Base-by-base conservation (phyloP, 2,797 vertebrate genomes). In the Buphagus erythrorhynchus region DNA sequence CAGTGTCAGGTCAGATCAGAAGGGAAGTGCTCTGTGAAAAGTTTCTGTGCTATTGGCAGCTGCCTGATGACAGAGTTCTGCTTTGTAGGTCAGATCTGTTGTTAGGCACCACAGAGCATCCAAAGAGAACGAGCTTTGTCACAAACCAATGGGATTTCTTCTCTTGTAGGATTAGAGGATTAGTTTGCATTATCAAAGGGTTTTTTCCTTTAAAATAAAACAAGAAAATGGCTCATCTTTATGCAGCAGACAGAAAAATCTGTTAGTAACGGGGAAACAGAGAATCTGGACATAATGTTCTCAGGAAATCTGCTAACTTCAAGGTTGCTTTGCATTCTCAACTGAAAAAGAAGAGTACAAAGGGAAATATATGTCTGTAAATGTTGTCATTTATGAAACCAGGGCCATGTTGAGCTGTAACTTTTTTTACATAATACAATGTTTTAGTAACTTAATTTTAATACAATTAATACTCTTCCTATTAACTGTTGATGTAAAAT, bases 1-100 rank as follows among this genome's bases (percentile, higher is more conserved):
- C 97, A 98, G 59, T 81, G 91, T 97, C 97, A 97, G 78, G 49
- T 91, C 87, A 54, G 88, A 96, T 96, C 83, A 91, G 74, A 81
- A 80, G 79, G 20, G 59, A 75, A 88, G 38, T 4, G 42, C 40
- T 61, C 14, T 36, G 61, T 59, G 88, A 49, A 69, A 89, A 91
- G 78, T 49, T 93, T 83, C 91, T 69, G 61, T n/a, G 93, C 95
- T 72, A 89, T 91, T 91, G 93, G 86, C 94, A 95, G 87, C 77
- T 72, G 87, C 52, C 93, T 83, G 85, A 79, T 74, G 25, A 17
- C 25, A 42, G 51, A 93, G 78, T 76, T 85, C 46, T 92, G 81
- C 86, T 96, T 95, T 91, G 92, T 95, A 92, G 95, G 95, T 95
- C 95, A 95, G 16, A 89, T 80, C 88, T 86, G 87, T 76, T 68